Conservation (phyloP, 2,888 invertebrate genomes). For the Seira musarum region DNA sequence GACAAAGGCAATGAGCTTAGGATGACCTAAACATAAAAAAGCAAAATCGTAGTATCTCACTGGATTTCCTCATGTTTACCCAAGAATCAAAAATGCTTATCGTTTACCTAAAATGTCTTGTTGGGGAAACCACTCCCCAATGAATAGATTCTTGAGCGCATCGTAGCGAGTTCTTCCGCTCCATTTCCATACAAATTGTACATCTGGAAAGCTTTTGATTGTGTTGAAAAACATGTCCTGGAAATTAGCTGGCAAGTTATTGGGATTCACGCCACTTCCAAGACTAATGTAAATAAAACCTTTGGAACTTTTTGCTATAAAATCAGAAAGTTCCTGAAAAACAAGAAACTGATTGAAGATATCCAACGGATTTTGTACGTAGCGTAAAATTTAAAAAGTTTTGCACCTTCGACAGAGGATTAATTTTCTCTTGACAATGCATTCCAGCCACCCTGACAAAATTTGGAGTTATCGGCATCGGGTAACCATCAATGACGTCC, state of each 20-base stretch:
- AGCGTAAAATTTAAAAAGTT: background rate
- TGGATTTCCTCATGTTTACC: too few species aligned
- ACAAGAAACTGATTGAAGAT: background rate
- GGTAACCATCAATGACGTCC: constrained; percentile 53
- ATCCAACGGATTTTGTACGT: background rate
- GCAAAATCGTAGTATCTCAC: background rate
- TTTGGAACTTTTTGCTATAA: constrained; percentile 4
- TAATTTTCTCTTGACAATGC: constrained; percentile 40
- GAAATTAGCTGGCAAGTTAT: constrained; percentile 48
- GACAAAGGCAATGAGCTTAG: constrained; percentile 55
- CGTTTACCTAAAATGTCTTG: constrained; percentile 37
- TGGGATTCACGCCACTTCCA: constrained; percentile 44
- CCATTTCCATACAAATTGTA: constrained; percentile 67
- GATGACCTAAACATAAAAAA: constrained; percentile 62
- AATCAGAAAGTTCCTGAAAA: background rate
- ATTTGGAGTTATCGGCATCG: constrained; percentile 43
- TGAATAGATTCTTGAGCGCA: constrained; percentile 57
- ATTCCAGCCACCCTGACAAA: constrained; percentile 54
- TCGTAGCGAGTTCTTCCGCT: constrained; percentile 50
- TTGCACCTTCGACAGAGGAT: constrained; percentile 38
- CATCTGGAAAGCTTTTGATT: constrained; percentile 43
- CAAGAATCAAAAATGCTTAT: too few species aligned
- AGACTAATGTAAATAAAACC: constrained; percentile 29
- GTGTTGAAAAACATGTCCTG: constrained; percentile 51
- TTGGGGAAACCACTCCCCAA: constrained; percentile 49